Evolutionary conservation across 2,797 vertebrate species (phyloP).

Genomic region (Bradypodion pumilum): DNA sequence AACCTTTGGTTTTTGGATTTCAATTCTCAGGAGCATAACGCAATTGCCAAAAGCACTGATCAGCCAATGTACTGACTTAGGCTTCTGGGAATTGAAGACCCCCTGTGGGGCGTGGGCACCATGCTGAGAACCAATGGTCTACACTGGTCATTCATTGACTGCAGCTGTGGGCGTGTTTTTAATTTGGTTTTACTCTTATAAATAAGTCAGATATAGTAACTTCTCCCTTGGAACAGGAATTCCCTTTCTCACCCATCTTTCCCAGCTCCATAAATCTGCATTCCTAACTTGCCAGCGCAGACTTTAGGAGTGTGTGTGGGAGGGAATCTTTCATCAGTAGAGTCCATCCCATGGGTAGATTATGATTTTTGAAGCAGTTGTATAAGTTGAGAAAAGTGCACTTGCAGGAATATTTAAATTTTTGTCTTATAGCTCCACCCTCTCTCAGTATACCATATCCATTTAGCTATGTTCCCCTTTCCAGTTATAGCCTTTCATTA

Average conservation of each 20-base stretch:
- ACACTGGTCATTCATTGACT: not conserved
- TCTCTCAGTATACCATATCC: not conserved
- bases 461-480: not conserved
- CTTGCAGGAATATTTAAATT: not conserved
- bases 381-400: not conserved
- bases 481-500: not conserved
- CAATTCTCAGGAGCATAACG: too few relatives aligned
- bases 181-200: not conserved
- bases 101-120: too few relatives aligned
- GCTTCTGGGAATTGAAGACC: too few relatives aligned
- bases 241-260: not conserved
- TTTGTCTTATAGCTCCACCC: not conserved
- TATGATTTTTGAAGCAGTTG: not conserved
- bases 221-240: not conserved
- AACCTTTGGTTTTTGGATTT: too few relatives aligned
- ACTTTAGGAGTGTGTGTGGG: not conserved
- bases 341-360: not conserved
- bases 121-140: too few relatives aligned
- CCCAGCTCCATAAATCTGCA: not conserved
- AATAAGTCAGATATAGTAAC: not conserved
- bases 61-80: too few relatives aligned
- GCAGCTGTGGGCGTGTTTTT: not conserved
- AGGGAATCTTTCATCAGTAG: not conserved
- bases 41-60: too few relatives aligned
- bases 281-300: not conserved